A percentile compares a stretch with the other conserved stretches of the same genome.
phyloP scores from a whole-genome alignment of 2,797 vertebrate genomes.

The Dendrocincla fuliginosa region DNA sequence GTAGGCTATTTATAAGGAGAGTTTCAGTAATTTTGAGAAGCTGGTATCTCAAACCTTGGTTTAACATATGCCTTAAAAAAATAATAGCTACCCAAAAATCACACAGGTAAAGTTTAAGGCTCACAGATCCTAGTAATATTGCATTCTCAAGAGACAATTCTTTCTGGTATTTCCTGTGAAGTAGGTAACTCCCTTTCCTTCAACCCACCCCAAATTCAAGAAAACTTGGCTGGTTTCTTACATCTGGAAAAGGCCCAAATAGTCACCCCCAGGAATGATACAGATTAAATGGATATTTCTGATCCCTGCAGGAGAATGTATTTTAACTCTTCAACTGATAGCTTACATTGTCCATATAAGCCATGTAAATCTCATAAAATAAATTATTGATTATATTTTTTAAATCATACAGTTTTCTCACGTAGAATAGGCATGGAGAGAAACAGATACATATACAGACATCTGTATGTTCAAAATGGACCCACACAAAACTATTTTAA shows the following conservation, averaged over 20 bases:
- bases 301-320: not conserved
- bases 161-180: not conserved
- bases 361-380: not conserved
- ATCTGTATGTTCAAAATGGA: not conserved
- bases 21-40: not conserved
- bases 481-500: not conserved
- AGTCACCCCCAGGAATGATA: not conserved
- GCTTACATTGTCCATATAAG: not conserved
- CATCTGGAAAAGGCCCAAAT: not conserved
- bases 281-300: not conserved
- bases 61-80: not conserved
- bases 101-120: not conserved
- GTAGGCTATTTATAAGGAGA: not conserved
- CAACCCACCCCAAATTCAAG: not conserved
- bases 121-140: not conserved
- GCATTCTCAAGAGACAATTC: not conserved
- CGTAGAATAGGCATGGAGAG: not conserved
- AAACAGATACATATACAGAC: not conserved
- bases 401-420: not conserved
- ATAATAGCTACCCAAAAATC: not conserved
- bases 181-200: not conserved
- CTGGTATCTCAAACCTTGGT: not conserved
- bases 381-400: not conserved
- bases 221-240: not conserved
- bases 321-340: not conserved